Conservation (phyloP, 1,140 invertebrate genomes). For the Caenorhabditis inopinata region DNA sequence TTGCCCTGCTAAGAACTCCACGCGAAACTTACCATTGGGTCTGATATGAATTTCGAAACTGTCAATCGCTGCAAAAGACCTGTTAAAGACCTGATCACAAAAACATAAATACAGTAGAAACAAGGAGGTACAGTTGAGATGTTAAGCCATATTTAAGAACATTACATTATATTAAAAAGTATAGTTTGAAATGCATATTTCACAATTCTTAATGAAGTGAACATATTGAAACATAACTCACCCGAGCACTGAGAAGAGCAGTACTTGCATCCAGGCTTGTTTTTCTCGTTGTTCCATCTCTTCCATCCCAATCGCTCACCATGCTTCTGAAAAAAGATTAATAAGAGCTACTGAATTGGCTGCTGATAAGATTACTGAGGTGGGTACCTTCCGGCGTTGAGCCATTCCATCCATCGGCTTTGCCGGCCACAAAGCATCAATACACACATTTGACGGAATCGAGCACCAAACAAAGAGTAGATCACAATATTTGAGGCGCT, state of each 20-base stretch:
- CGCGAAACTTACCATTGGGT: conserved; percentile 18
- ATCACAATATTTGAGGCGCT: conserved; percentile 50
- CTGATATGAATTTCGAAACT: not conserved
- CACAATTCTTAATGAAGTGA: too few relatives aligned
- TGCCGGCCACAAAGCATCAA: conserved; percentile 43
- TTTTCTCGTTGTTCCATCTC: not conserved
- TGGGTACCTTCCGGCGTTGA: conserved; percentile 36
- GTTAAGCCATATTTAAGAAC: too few relatives aligned
- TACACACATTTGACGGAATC: conserved; percentile 51
- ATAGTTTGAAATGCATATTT: too few relatives aligned
- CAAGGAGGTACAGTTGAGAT: too few relatives aligned
- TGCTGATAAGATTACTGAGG: not conserved
- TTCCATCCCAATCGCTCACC: conserved; percentile 33
- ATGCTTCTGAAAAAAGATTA: conserved; percentile 7
- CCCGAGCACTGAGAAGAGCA: conserved; percentile 16
- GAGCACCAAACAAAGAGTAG: conserved; percentile 48
- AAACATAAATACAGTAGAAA: too few relatives aligned
- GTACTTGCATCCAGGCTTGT: conserved; percentile 14
- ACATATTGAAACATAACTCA: too few relatives aligned
- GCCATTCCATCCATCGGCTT: conserved; percentile 41
- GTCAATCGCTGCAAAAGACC: not conserved
- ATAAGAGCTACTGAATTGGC: not conserved
- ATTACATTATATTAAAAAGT: too few relatives aligned
- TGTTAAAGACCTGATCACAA: not conserved
- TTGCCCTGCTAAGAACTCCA: not conserved